A percentile compares a stretch with the other conserved stretches of the same genome.
These are phyloP conservation scores for Exaiptasia diaphana DNA, from an alignment of 64 coral and sea anemone genomes.

Conservation along the genomic window DNA sequence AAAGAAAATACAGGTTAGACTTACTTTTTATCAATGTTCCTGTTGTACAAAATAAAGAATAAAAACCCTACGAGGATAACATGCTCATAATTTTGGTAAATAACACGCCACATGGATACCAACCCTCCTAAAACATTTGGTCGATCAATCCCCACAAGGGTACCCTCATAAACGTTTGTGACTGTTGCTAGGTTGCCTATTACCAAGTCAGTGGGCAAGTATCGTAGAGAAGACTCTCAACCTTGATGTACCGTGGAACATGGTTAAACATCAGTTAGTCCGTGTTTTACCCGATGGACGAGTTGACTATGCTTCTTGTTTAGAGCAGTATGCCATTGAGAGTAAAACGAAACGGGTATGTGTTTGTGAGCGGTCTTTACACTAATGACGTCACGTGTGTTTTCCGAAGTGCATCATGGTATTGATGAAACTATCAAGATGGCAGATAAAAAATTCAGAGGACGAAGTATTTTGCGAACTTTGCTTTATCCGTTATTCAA, in stretches of 20 bases:
- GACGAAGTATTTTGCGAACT: too few species aligned
- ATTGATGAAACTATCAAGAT: too few species aligned
- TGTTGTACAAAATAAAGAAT: not conserved
- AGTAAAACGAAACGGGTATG: constrained; percentile 55
- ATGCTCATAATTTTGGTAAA: too few species aligned
- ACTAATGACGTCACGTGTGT: not conserved
- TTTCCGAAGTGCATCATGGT: too few species aligned
- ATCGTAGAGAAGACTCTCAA: constrained; percentile 76
- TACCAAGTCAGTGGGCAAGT: constrained; percentile 61
- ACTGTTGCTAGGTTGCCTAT: constrained; percentile 42
- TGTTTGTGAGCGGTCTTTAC: too few species aligned
- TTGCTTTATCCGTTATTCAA: too few species aligned
- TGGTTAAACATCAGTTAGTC: constrained; percentile 78
- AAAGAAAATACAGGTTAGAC: constrained; percentile 70
- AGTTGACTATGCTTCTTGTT: constrained; percentile 74
- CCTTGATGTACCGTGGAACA: constrained; percentile 90
- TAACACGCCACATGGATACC: too few species aligned
- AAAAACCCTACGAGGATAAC: too few species aligned
- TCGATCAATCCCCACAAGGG: too few species aligned
- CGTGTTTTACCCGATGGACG: constrained; percentile 65
- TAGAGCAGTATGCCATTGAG: constrained; percentile 86
- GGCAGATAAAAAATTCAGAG: too few species aligned
- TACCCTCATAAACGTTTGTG: too few species aligned
- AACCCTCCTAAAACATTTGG: too few species aligned
- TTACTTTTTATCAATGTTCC: not conserved